Evolutionary conservation across 2,113 vertebrate genomes (phyloP), one percentile per base, ranked within the genome.

Genomic region (Brachyhypopomus occidentalis): DNA sequence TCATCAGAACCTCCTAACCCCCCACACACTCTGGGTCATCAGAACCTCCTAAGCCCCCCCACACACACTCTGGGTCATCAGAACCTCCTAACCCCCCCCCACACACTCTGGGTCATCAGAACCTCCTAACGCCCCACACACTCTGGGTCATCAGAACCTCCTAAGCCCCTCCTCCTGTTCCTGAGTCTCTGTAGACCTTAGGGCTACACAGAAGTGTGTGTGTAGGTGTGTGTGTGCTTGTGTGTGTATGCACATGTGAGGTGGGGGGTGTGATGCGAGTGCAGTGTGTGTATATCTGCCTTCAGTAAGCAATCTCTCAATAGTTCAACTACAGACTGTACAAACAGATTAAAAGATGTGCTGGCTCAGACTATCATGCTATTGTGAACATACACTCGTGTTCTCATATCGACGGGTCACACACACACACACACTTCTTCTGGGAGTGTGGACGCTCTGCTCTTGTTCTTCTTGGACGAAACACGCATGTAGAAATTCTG

Each of bases 281-380:
- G 30, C 30, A 75, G 74, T 55, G 60, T 84, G 55, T 59, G 79
- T 75, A 55, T 23, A 62, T 41, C 77, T 25, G 55, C 63, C 56
- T 56, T 85, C 75, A 85, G 84, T 88, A 88, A 90, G 84, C 88
- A 86, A 88, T 74, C 75, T 74, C 38, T 36, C 58, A 16, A 73
- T 69, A 64, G 48, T 60, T 27, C 41, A 62, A 27, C 72, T 63
- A 60, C 41, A 63, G 59, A 72, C 52, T 59, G 16, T 1, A 66
- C 73, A 75, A 45, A 27, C 16, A 75, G 81, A 74, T 58, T 75
- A 41, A 67, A 22, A 52, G 11, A 75, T 67, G 36, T 7, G 22
- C 38, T 73, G 72, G 25, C 63, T 58, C 58, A 36, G 79, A 60
- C 45, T 30, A 45, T 8, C 25, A 30, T 8, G 48, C 27, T 30